These are phyloP conservation scores for Archegozetes longisetosus DNA, from an alignment of 1,140 invertebrate species.

Conservation along the genomic window DNA sequence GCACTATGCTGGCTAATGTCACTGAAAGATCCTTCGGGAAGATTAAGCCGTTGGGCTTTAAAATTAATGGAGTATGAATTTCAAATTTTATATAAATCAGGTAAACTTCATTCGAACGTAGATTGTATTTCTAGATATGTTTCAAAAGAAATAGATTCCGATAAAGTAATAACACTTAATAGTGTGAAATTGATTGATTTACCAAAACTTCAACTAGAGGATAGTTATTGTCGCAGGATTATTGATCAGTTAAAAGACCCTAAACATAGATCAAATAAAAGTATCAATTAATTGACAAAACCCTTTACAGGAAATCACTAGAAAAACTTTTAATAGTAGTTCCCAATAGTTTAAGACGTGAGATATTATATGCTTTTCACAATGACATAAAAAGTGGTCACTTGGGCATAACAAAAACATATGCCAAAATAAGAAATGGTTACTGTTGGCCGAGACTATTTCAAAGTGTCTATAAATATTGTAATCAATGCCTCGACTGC, in stretches of 20 bases:
- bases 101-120: background rate
- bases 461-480: background rate
- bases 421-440: background rate
- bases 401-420: background rate
- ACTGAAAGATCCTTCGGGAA: conserved; percentile 28
- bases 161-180: background rate
- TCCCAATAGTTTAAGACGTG: background rate
- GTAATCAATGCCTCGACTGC: background rate
- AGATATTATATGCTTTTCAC: background rate
- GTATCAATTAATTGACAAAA: background rate
- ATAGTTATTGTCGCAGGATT: background rate
- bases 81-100: conserved; percentile 23
- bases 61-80: conserved; percentile 33
- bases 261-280: background rate
- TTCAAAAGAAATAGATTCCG: background rate
- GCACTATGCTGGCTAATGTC: conserved; percentile 32
- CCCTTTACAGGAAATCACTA: background rate
- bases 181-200: background rate
- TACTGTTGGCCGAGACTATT: background rate
- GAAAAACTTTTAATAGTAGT: background rate
- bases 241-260: background rate
- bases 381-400: background rate
- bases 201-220: background rate
- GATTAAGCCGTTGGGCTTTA: conserved; percentile 34
- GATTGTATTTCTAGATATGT: background rate